phyloP scores from a whole-genome alignment of 2,797 vertebrate genomes.

The Onychomys torridus region DNA sequence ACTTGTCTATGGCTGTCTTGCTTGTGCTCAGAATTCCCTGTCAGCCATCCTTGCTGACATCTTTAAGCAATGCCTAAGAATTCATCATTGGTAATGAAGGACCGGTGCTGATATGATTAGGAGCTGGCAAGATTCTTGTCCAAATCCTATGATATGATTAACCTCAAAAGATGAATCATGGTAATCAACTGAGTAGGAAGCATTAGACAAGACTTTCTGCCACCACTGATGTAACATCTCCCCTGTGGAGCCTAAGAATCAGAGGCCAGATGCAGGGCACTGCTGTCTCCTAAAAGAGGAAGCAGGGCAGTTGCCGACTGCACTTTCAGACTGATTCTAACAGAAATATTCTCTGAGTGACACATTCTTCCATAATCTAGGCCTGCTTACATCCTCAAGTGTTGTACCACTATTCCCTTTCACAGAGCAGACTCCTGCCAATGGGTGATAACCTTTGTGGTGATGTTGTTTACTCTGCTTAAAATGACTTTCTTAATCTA shows the following conservation, averaged over 20 bases:
- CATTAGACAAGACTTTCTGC: neutral
- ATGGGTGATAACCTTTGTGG: slow-evolving; percentile 30
- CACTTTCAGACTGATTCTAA: neutral
- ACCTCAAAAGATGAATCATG: slow-evolving; percentile 9
- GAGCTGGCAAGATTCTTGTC: slow-evolving; percentile 46
- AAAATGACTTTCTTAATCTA: slow-evolving; percentile 39
- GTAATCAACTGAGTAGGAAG: slow-evolving; percentile 33
- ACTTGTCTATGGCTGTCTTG: slow-evolving; percentile 18
- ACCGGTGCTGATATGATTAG: neutral
- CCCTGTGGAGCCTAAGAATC: neutral
- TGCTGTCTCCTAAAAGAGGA: neutral
- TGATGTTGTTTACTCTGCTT: slow-evolving; percentile 35
- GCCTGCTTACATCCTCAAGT: neutral
- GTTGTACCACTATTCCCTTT: slow-evolving; percentile 38
- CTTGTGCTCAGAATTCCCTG: neutral
- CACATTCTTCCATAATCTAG: slow-evolving; percentile 9
- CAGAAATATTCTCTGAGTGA: neutral
- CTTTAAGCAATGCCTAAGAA: neutral
- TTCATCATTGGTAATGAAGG: slow-evolving; percentile 43
- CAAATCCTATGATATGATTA: slow-evolving; percentile 39
- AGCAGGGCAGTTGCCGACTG: neutral
- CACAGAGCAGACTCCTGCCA: slow-evolving; percentile 49
- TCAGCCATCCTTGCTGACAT: neutral
- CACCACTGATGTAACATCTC: neutral
- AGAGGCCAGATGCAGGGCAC: neutral